Conservation (phyloP, 2,888 invertebrate species). For the Leuctra nigra region DNA sequence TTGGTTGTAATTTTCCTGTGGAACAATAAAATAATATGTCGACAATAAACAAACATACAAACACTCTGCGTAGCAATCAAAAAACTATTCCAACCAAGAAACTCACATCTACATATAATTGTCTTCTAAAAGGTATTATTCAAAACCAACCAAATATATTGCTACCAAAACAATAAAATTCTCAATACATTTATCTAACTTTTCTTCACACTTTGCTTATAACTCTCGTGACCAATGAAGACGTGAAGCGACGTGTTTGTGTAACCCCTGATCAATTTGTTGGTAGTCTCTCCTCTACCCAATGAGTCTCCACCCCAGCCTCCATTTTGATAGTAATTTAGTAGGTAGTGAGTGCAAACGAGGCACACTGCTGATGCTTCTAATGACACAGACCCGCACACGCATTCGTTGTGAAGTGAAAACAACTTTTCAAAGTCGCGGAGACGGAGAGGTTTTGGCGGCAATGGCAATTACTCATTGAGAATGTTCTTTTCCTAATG, state of each 20-base stretch:
- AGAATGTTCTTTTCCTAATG: conserved; percentile 29
- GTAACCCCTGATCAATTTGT: background rate
- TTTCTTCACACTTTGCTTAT: too few relatives aligned
- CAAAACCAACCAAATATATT: too few relatives aligned
- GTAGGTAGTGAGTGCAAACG: background rate
- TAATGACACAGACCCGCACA: conserved; percentile 18
- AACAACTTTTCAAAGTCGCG: conserved; percentile 28
- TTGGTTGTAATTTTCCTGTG: too few relatives aligned
- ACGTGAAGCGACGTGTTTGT: background rate
- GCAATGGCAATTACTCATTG: conserved; percentile 28
- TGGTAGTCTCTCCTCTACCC: background rate
- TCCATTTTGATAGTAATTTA: background rate
- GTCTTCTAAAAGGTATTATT: too few relatives aligned
- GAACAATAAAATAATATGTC: too few relatives aligned
- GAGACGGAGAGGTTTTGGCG: conserved; percentile 22
- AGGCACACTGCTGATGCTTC: background rate
- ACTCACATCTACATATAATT: too few relatives aligned
- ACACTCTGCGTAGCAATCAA: too few relatives aligned
- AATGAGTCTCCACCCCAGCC: background rate
- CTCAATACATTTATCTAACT: too few relatives aligned
- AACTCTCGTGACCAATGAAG: background rate
- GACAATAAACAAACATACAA: too few relatives aligned
- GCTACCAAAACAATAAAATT: too few relatives aligned
- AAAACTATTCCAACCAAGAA: too few relatives aligned
- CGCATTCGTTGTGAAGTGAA: conserved; percentile 17